Conservation (phyloP, 2,797 vertebrate species). For the Pantherophis alleghaniensis region DNA sequence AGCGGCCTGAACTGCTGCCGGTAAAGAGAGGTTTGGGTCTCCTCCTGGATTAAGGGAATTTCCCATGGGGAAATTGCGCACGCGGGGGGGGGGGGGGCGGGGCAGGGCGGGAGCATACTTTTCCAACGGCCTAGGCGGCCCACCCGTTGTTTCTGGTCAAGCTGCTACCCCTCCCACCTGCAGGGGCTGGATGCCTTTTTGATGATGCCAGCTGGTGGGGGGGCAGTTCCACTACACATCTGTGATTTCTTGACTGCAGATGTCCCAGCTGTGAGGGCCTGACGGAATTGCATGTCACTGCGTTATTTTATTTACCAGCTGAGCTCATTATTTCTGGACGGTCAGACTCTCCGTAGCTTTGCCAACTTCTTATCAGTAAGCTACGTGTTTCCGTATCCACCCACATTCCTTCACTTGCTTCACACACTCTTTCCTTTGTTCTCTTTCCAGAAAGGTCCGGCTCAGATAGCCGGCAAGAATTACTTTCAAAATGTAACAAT, state of each 20-base stretch:
- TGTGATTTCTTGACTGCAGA: background rate
- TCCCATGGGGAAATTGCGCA: background rate
- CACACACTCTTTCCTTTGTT: no score
- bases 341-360: no score
- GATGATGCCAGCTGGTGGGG: background rate
- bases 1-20: background rate
- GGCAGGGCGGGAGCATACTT: background rate
- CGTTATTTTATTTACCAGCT: no score
- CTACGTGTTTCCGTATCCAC: no score
- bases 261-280: background rate
- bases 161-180: background rate
- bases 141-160: background rate
- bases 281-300: background rate
- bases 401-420: no score
- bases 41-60: background rate
- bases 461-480: no score
- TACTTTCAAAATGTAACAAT: no score
- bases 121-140: background rate
- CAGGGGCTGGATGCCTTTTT: background rate
- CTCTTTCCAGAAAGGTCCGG: no score
- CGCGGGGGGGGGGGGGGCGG: background rate
- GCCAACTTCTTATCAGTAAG: no score
- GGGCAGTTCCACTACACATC: background rate
- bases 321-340: no score
- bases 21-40: background rate